Base-by-base conservation (phyloP, 53 echinoderm and acorn worm genomes). In the Arbacia lixula region DNA sequence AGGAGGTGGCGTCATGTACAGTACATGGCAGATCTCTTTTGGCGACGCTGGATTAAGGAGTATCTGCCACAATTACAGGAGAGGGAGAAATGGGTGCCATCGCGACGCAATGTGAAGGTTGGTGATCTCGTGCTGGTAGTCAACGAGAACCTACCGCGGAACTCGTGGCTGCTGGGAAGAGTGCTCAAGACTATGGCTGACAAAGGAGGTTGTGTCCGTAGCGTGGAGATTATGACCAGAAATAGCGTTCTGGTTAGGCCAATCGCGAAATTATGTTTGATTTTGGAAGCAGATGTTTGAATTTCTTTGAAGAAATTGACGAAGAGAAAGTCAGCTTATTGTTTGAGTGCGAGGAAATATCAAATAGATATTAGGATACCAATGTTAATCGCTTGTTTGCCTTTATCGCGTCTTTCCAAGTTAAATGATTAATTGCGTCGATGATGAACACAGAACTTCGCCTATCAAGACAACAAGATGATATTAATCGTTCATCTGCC, bases 91-190 rank as follows among this genome's bases (percentile, higher is more conserved):
- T 88, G 85, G 88, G 26, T 88, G 12, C 31, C 38, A 33, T 53
- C 87, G 6, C 83, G 36, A 14, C 36, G 53, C 31, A 76, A 91
- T 37, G 35, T 87, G 14, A 5, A 86, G 53, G n/a, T 84, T 58
- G 85, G 84, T 16, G 87, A 91, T 25, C 33, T 91, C 26, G 87
- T 91, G 52, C 46, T 91, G 61, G 42, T 91, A 2, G 76, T 84
- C 25, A 82, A 91, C 26, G 63, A 68, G 9, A 85, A 86, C 38
- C 49, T 31, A 21, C 87, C 87, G 4, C 52, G 87, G 9, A 88
- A 90, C 34, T 53, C 66, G 11, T 86, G 83, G 86, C 66, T 20
- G 32, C 27, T 90, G 31, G 82, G 69, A 8, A 55, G 86, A 22
- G 79, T 89, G n/a, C 52, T 56, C 1, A 20, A 43, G 27, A 74